These are phyloP conservation scores for Carassius carassius DNA, from an alignment of 2,113 vertebrate species.

Conservation along the genomic window DNA sequence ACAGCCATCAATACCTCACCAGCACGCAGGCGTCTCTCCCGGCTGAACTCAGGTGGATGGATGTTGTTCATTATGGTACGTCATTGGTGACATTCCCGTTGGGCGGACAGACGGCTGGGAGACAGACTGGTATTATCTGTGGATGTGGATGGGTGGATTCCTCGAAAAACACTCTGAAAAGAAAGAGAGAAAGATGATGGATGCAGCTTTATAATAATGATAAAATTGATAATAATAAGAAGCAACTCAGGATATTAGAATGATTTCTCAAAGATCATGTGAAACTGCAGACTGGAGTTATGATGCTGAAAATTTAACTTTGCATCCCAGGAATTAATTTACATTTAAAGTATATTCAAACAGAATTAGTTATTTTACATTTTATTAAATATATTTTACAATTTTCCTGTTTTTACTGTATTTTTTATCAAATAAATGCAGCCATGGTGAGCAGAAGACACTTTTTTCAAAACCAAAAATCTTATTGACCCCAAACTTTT, in stretches of 20 bases:
- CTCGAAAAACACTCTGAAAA: not conserved
- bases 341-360: not conserved
- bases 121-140: not conserved
- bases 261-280: not conserved
- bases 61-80: constrained; percentile 11
- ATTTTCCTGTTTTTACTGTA: not conserved
- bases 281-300: not conserved
- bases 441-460: no score
- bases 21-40: not conserved
- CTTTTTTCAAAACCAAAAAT: no score
- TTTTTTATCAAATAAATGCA: not conserved
- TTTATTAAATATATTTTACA: not conserved
- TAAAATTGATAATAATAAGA: no score
- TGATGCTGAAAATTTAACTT: not conserved
- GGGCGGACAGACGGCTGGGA: not conserved
- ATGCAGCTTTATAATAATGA: no score
- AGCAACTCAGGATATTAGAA: not conserved
- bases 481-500: no score
- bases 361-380: not conserved
- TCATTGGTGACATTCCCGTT: not conserved
- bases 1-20: not conserved
- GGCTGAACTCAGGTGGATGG: not conserved
- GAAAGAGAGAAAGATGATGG: not conserved
- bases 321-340: not conserved
- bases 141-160: not conserved